Percentiles rank a stretch among this genome's conserved stretches.
phyloP scores from a whole-genome alignment of 1,140 invertebrate genomes.

The Yoshiicerus persimilis region DNA sequence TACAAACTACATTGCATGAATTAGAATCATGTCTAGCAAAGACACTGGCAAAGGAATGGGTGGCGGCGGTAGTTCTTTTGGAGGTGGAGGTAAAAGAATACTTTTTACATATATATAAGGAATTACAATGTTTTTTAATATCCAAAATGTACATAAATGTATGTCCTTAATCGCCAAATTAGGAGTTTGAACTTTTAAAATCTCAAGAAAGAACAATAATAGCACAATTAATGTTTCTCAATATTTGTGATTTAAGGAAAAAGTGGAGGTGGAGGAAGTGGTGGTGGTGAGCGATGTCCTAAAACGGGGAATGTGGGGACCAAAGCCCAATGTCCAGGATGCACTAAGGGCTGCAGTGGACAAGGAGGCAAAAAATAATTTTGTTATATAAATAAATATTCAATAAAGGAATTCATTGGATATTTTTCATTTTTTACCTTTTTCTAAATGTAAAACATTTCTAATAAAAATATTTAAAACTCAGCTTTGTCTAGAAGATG shows the following conservation, averaged over 20 bases:
- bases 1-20: background rate
- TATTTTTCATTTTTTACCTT: too few relatives aligned
- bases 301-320: background rate
- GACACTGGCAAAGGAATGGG: background rate
- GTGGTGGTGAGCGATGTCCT: background rate
- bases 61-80: background rate
- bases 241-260: background rate
- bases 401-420: too few relatives aligned
- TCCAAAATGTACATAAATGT: too few relatives aligned
- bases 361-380: background rate
- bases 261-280: background rate
- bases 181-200: too few relatives aligned
- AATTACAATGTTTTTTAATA: background rate
- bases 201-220: background rate
- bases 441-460: too few relatives aligned
- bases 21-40: background rate
- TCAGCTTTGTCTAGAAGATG: too few relatives aligned
- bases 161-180: too few relatives aligned
- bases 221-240: background rate
- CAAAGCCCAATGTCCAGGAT: background rate
- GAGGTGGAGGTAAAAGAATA: background rate
- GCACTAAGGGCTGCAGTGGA: background rate
- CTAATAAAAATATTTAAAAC: too few relatives aligned
- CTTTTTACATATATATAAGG: background rate
- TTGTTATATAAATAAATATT: too few relatives aligned